Conservation (phyloP, 1,140 invertebrate species). For the Physella acuta region DNA sequence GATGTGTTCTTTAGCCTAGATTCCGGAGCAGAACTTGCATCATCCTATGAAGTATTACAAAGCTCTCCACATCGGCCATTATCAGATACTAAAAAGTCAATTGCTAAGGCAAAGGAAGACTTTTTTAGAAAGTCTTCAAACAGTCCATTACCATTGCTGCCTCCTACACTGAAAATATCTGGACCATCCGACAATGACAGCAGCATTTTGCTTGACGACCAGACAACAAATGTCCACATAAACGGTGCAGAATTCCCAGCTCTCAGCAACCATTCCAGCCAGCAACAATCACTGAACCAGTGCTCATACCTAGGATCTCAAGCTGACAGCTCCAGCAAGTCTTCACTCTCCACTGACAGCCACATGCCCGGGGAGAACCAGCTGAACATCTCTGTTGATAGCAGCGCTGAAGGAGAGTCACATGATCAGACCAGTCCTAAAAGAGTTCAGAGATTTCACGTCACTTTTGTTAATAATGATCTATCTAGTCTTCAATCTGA, state of each 20-base stretch:
- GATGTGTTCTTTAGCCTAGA: constrained; percentile 24
- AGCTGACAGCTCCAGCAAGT: neutral
- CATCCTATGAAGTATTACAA: constrained; percentile 10
- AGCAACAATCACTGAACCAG: too few relatives aligned
- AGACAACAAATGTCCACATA: too few relatives aligned
- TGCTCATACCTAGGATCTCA: too few relatives aligned
- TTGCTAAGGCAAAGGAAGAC: constrained; percentile 18
- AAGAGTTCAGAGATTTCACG: constrained; percentile 19
- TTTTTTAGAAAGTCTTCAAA: neutral
- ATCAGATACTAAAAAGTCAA: constrained; percentile 5
- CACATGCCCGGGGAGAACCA: neutral
- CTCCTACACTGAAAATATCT: too few relatives aligned
- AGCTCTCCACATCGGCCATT: neutral
- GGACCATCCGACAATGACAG: too few relatives aligned
- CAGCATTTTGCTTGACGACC: too few relatives aligned
- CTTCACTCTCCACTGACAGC: neutral
- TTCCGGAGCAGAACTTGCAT: constrained; percentile 12
- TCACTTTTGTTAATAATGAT: constrained; percentile 17
- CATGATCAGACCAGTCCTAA: constrained; percentile 7
- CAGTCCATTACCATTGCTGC: too few relatives aligned
- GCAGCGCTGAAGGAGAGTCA: neutral
- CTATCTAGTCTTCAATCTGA: constrained; percentile 17
- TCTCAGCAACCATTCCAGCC: neutral
- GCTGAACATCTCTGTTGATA: neutral
- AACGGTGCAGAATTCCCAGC: neutral